Conservation (phyloP, 2,113 vertebrate species). For the Neogobius melanostomus region DNA sequence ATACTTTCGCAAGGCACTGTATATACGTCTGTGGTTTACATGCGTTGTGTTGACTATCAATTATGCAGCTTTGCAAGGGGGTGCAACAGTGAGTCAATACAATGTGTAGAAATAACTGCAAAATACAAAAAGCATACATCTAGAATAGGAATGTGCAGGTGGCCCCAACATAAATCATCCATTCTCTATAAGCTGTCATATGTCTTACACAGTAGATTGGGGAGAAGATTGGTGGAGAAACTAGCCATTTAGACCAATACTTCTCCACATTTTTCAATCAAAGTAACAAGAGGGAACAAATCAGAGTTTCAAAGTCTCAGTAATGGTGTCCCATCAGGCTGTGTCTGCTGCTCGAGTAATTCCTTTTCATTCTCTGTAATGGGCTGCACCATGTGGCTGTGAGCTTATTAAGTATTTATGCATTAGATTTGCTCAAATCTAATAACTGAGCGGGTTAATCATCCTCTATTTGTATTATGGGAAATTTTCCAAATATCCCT, state of each 20-base stretch:
- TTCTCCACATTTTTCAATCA: not conserved
- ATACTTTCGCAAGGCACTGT: no score
- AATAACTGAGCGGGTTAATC: constrained; percentile 46
- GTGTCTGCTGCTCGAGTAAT: constrained; percentile 44
- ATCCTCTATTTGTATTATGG: constrained; percentile 44
- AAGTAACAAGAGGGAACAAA: constrained; percentile 20
- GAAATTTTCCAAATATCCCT: constrained; percentile 42
- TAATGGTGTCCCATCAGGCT: constrained; percentile 52
- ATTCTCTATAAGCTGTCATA: not conserved
- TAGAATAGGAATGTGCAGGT: not conserved
- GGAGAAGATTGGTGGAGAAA: not conserved
- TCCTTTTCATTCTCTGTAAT: constrained; percentile 52
- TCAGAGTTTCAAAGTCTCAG: constrained; percentile 43
- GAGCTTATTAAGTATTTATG: constrained; percentile 55
- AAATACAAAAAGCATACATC: not conserved
- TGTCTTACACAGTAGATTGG: not conserved
- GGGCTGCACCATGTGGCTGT: constrained; percentile 31
- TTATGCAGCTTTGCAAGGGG: not conserved
- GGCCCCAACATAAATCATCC: not conserved
- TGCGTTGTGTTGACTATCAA: not conserved
- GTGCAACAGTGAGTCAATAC: not conserved
- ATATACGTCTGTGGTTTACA: not conserved
- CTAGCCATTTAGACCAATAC: not conserved
- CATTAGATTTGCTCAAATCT: constrained; percentile 46
- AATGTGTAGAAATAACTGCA: not conserved